Base-by-base conservation (phyloP, 2,113 vertebrate genomes). In the Callorhinus ursinus region DNA sequence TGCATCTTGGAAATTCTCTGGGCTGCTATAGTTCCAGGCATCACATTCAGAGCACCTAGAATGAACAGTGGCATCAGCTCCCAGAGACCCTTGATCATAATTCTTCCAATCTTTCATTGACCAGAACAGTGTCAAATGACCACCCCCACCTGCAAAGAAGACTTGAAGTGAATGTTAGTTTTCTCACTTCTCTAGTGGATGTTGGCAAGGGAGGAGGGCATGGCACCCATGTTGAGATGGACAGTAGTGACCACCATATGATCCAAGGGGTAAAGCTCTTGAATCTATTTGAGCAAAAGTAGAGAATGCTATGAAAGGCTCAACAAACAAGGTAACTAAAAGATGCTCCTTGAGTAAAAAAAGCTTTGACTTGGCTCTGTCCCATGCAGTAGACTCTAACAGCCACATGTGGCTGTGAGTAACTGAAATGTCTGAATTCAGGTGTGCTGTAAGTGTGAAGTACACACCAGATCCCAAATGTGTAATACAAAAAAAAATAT, bases 41-140 rank as follows among this genome's bases (percentile, higher is more conserved):
- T 28, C 46, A 36, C 12, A 24, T 53, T 65, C 51, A 57, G 28
- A n/a, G 36, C 7, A 33, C 59, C 42, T 39, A 24, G 59, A 77
- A 79, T 15, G 24, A 88, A 24, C 36, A 10, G 2, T 0, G 18
- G 21, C 4, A 9, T 1, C 42, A 4, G 24, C 9, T 63, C 7
- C 19, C 96, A 80, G 59, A 84, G 19, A 49, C 15, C 18, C 39
- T 80, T 28, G 7, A 53, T 53, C 4, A 28, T 59, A 74, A 61
- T 71, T 87, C 53, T 51, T 24, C n/a, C 19, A 31, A 53, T 13
- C 8, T 18, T 18, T 74, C 31, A 61, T 28, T 4, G 22, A 39
- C n/a, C 86, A 55, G 14, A 85, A 11, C 16, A 39, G 4, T 33
- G 74, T n/a, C 71, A 28, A 26, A 46, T 59, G 28, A 36, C 49